A percentile compares a stretch with the other conserved stretches of the same genome.
Conservation (phyloP, 2,113 vertebrate species). For the Capra hircus region DNA sequence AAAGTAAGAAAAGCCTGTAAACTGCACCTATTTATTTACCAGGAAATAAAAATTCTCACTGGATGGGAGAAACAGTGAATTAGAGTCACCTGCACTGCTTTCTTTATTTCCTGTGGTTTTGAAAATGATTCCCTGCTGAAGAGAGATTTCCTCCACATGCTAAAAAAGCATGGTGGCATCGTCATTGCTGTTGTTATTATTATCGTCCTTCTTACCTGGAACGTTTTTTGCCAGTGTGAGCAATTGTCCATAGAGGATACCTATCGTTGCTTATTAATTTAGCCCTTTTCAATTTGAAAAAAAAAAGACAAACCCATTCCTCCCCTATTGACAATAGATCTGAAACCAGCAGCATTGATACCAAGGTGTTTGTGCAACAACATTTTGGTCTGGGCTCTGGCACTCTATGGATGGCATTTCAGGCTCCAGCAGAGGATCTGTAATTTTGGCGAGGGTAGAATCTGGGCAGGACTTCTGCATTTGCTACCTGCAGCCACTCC, state of each 20-base stretch:
- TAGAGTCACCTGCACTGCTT: background rate
- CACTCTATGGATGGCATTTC: background rate
- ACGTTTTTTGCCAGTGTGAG: background rate
- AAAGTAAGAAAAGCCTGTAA: background rate
- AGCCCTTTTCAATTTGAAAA: background rate
- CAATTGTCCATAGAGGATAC: background rate
- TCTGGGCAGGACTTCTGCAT: background rate
- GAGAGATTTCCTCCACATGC: background rate
- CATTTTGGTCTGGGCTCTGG: background rate
- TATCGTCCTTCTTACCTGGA: constrained; percentile 25
- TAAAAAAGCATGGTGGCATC: background rate
- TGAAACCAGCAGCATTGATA: background rate
- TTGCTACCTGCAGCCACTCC: background rate
- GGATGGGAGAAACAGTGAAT: background rate
- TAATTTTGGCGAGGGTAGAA: background rate
- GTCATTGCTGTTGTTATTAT: background rate
- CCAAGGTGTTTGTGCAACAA: background rate
- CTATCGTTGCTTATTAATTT: background rate
- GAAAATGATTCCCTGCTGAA: background rate
- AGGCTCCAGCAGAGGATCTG: background rate
- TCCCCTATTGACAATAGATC: background rate
- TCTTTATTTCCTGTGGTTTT: background rate
- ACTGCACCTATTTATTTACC: constrained; percentile 19
- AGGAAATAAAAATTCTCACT: background rate
- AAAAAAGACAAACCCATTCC: background rate